These are phyloP conservation scores for Neodiprion virginianus DNA, from an alignment of 1,140 invertebrate genomes.

Conservation along the genomic window DNA sequence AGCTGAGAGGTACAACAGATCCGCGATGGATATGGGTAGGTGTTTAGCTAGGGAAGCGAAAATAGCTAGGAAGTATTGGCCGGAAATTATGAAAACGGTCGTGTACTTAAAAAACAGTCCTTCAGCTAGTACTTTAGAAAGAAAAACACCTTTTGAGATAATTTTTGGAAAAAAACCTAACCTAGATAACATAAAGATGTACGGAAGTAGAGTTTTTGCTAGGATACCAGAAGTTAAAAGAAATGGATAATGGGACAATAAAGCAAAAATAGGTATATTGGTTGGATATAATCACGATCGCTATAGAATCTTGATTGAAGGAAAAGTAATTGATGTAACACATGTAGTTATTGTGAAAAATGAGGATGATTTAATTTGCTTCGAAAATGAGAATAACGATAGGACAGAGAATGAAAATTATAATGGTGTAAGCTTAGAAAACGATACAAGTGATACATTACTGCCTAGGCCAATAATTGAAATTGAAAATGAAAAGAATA, in stretches of 20 bases:
- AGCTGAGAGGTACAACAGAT: constrained; percentile 49
- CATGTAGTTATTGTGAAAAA: neutral
- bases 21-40: constrained; percentile 28
- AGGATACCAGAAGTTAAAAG: constrained; percentile 40
- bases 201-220: constrained; percentile 43
- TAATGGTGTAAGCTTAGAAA: constrained; percentile 28
- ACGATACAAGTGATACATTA: constrained; percentile 22
- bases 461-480: neutral
- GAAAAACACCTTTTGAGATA: constrained; percentile 47
- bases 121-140: constrained; percentile 44
- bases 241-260: constrained; percentile 47
- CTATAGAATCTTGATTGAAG: constrained; percentile 11
- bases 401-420: constrained; percentile 29
- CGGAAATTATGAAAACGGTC: constrained; percentile 30
- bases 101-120: constrained; percentile 37
- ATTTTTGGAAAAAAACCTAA: constrained; percentile 43
- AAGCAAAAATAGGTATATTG: constrained; percentile 29
- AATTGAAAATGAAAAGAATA: neutral
- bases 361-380: neutral
- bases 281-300: neutral
- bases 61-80: constrained; percentile 41
- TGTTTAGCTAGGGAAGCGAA: constrained; percentile 31
- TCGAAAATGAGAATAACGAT: constrained; percentile 11
- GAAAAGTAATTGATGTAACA: neutral
- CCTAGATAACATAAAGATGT: constrained; percentile 35